Base-by-base conservation (phyloP, 2,888 invertebrate species). In the Timema cristinae region DNA sequence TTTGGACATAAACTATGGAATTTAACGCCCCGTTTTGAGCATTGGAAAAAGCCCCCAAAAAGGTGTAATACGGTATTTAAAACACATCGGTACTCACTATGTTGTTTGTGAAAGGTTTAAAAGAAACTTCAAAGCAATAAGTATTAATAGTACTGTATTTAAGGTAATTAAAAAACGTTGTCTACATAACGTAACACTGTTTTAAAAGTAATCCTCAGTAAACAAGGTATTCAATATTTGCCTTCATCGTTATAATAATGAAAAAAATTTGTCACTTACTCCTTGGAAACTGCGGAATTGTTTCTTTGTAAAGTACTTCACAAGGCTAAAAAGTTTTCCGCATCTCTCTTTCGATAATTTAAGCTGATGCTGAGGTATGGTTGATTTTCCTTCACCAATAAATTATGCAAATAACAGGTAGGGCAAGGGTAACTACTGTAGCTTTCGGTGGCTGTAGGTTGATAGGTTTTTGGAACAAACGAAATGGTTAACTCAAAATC, bases 381-480 rank as follows among this genome's bases (percentile, higher is more conserved):
- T 54, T 54, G 11, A 54, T 54, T 54, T 54, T 54, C 11, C 54
- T 2, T 54, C n/a, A n/a, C n/a, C 11, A 54, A 54, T 1, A 54
- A 54, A 54, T 54, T 54, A n/a, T n/a, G 54, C 54, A 54, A n/a
- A n/a, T 54, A 54, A n/a, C 54, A 54, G 4, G n/a, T n/a, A 1
- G 2, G 11, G 54, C 54, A 13, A n/a, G 11, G 54, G 11, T 54
- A 54, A 54, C n/a, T 13, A 54, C n/a, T 54, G 54, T 54, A 11
- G 54, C 54, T 54, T 54, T 54, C 11, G 11, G 54, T 2, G 54
- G 54, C 54, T 54, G 54, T 54, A 54, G 11, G 54, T 54, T 54
- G 54, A 54, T 54, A 54, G 54, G 54, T 54, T 54, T 54, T 54
- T 54, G 54, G 54, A 54, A 54, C 11, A 54, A 1, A 54, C 54